These are phyloP conservation scores for Eurystomus glaucurus DNA, from an alignment of 2,797 vertebrate genomes.

Conservation along the genomic window DNA sequence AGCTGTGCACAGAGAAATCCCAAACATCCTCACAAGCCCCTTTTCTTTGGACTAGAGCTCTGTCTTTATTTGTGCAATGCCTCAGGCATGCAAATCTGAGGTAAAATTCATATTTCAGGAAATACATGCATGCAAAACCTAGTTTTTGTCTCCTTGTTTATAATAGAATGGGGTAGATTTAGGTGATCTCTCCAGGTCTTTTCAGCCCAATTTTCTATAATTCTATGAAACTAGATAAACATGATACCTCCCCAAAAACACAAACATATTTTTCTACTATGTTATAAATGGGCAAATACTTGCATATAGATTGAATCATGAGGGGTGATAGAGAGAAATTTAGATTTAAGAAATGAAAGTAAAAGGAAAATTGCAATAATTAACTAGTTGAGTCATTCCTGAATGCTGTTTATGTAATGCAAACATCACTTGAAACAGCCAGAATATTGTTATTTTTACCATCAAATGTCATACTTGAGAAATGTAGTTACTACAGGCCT, in stretches of 20 bases:
- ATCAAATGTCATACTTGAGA: not conserved
- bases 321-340: not conserved
- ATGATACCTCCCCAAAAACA: not conserved
- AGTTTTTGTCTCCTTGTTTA: constrained; percentile 33
- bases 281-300: not conserved
- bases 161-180: not conserved
- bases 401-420: not conserved
- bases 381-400: not conserved
- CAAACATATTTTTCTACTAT: not conserved
- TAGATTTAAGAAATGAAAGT: not conserved
- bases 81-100: constrained; percentile 31
- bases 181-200: not conserved
- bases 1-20: not conserved
- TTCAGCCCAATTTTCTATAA: not conserved
- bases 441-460: not conserved
- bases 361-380: constrained; percentile 1
- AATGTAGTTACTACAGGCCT: not conserved
- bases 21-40: not conserved
- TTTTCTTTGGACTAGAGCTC: not conserved
- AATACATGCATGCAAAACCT: not conserved
- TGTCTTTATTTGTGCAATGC: constrained; percentile 6
- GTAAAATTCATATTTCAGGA: constrained; percentile 44
- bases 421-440: not conserved
- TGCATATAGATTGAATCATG: not conserved
- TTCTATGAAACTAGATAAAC: not conserved